A percentile compares a stretch with the other conserved stretches of the same genome.
Conservation (phyloP, 2,888 invertebrate species). For the Acronicta aceris region DNA sequence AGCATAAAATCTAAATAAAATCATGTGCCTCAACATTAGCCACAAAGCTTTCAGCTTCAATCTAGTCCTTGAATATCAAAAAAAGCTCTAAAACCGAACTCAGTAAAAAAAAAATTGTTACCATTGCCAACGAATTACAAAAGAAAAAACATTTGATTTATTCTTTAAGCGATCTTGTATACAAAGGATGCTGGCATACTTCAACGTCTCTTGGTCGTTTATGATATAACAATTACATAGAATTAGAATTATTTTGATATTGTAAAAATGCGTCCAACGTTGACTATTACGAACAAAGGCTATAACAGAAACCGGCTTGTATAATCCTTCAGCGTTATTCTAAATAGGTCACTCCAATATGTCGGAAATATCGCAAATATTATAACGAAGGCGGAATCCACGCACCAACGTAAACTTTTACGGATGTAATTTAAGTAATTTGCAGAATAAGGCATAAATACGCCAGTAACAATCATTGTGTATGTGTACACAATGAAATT, state of each 20-base stretch:
- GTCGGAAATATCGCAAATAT: too few relatives aligned
- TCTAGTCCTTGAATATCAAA: constrained; percentile 35
- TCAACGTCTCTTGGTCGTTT: not conserved
- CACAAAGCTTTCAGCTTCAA: constrained; percentile 42
- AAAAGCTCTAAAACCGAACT: constrained; percentile 42
- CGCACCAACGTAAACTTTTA: too few relatives aligned
- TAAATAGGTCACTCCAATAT: not conserved
- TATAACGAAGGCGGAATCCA: not conserved
- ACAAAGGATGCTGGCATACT: constrained; percentile 23
- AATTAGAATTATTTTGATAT: too few relatives aligned
- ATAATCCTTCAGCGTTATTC: not conserved
- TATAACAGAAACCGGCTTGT: too few relatives aligned
- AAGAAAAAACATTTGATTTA: constrained; percentile 26
- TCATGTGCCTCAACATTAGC: constrained; percentile 39
- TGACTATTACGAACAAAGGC: too few relatives aligned
- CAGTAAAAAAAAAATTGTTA: constrained; percentile 40
- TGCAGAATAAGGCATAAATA: not conserved
- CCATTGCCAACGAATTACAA: constrained; percentile 36
- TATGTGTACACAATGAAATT: not conserved
- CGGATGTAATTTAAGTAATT: too few relatives aligned
- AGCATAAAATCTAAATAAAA: constrained; percentile 46
- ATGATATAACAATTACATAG: too few relatives aligned
- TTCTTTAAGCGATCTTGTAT: constrained; percentile 28
- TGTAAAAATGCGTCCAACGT: not conserved
- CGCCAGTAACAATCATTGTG: not conserved